Conservation (phyloP, 2,797 vertebrate species). For the Helostoma temminkii region DNA sequence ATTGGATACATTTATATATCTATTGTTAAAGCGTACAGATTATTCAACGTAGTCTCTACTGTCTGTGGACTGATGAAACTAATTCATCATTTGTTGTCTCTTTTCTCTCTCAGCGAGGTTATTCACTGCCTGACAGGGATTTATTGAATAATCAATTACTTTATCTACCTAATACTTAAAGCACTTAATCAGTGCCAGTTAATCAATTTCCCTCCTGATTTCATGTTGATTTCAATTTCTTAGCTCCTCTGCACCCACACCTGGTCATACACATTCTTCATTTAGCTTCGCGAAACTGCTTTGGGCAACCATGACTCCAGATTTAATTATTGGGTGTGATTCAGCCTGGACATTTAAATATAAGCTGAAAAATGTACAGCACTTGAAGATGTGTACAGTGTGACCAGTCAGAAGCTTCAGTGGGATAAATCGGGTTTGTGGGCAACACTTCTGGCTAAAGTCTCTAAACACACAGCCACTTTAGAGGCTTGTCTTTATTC, state of each 20-base stretch:
- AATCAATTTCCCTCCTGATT: slow-evolving; percentile 88
- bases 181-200: slow-evolving; percentile 89
- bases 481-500: slow-evolving; percentile 72
- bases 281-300: slow-evolving; percentile 47
- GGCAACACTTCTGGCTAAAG: slow-evolving; percentile 70
- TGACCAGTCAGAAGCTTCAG: slow-evolving; percentile 55
- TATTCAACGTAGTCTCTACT: slow-evolving; percentile 46
- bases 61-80: slow-evolving; percentile 70
- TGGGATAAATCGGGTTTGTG: slow-evolving; percentile 64
- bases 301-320: slow-evolving; percentile 35
- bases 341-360: slow-evolving; percentile 42
- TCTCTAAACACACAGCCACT: slow-evolving; percentile 70
- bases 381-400: slow-evolving; percentile 45
- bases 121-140: slow-evolving; percentile 85
- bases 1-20: not conserved
- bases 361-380: slow-evolving; percentile 60
- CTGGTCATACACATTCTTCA: slow-evolving; percentile 46
- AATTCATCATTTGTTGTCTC: slow-evolving; percentile 86
- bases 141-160: slow-evolving; percentile 94
- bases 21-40: slow-evolving; percentile 25
- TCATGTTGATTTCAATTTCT: slow-evolving; percentile 82
- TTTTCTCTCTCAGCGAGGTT: slow-evolving; percentile 76
- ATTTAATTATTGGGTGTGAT: slow-evolving; percentile 57
- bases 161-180: slow-evolving; percentile 91
- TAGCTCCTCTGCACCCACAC: slow-evolving; percentile 43